Evolutionary conservation across 2,113 vertebrate species (phyloP).

Genomic region (Myrmecobius fasciatus): DNA sequence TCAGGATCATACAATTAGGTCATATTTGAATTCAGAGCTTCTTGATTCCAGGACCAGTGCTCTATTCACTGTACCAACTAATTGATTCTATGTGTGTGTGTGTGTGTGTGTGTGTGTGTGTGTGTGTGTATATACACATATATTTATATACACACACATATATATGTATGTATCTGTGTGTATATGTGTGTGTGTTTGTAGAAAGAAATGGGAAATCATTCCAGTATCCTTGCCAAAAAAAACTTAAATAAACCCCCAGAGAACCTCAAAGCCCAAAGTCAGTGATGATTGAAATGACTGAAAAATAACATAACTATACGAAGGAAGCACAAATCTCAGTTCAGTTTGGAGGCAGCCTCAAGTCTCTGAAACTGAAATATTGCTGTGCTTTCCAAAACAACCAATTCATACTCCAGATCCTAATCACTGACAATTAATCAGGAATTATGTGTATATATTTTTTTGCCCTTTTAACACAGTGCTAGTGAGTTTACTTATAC

Average conservation of each 20-base stretch:
- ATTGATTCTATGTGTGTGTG: no score
- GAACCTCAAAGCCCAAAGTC: no score
- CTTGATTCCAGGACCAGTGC: neutral
- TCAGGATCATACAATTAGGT: neutral
- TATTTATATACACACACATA: no score
- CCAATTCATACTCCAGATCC: neutral
- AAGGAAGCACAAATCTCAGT: neutral
- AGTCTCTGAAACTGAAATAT: neutral
- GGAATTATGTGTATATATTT: neutral
- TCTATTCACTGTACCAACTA: neutral
- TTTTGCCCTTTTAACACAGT: neutral
- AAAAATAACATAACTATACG: no score
- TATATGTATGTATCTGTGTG: no score
- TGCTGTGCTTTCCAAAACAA: neutral
- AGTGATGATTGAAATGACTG: no score
- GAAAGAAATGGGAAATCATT: no score
- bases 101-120: neutral
- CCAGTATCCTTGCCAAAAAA: no score
- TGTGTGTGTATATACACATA: no score
- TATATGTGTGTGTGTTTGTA: no score
- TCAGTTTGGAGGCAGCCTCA: neutral
- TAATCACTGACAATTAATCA: neutral
- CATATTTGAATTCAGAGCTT: neutral
- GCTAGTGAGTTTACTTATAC: neutral
- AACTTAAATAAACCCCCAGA: no score